These are phyloP conservation scores for Cheilosia impressa DNA, from an alignment of 2,888 invertebrate genomes.

Conservation along the genomic window DNA sequence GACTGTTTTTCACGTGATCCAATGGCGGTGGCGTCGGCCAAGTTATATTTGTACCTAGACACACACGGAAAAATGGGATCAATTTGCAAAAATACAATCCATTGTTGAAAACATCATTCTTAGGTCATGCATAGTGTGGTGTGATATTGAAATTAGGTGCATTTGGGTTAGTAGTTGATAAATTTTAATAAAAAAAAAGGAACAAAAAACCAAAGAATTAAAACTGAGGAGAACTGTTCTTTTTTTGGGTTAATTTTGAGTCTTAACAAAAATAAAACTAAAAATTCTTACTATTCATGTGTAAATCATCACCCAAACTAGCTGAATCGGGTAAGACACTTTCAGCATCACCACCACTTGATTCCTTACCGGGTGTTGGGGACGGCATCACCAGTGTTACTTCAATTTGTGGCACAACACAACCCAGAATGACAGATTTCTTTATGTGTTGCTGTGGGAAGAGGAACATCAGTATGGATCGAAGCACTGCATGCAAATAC, in stretches of 20 bases:
- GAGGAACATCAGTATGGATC: conserved; percentile 5
- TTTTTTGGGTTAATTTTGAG: conserved; percentile 57
- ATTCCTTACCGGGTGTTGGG: conserved; percentile 93
- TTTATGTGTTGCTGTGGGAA: conserved; percentile 80
- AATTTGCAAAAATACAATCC: conserved; percentile 14
- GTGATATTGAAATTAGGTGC: conserved; percentile 74
- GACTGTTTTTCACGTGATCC: conserved; percentile 82
- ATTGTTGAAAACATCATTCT: neutral
- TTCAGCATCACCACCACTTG: conserved; percentile 92
- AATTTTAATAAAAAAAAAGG: conserved; percentile 29
- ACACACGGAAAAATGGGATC: conserved; percentile 30
- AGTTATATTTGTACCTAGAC: conserved; percentile 81
- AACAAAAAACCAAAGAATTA: conserved; percentile 55
- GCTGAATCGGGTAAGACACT: conserved; percentile 94
- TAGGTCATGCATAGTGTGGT: conserved; percentile 72
- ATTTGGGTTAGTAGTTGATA: conserved; percentile 63
- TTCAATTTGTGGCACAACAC: conserved; percentile 93
- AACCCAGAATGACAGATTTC: conserved; percentile 87
- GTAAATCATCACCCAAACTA: conserved; percentile 90
- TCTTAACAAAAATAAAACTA: conserved; percentile 79
- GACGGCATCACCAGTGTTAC: conserved; percentile 94
- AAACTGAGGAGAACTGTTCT: conserved; percentile 76
- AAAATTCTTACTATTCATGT: conserved; percentile 86
- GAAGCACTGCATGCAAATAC: neutral
- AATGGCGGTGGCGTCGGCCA: conserved; percentile 82